Conservation (phyloP, 92 coral and sea anemone species). For the Hydrozoanthus gracilis region DNA sequence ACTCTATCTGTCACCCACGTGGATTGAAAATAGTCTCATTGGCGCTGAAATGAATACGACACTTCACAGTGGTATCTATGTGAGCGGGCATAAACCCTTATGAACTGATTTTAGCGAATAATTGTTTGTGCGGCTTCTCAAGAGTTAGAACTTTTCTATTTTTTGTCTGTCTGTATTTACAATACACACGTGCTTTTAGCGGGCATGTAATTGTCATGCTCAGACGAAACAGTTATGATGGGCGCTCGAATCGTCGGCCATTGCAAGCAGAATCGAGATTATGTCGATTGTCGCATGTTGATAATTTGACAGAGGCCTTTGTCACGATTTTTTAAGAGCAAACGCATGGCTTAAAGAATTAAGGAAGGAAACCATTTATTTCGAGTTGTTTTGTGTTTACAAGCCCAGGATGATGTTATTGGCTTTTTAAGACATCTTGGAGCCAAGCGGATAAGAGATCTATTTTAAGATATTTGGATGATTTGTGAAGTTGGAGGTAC, state of each 20-base stretch:
- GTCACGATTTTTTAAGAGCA: conserved; percentile 29
- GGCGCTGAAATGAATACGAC: conserved; percentile 53
- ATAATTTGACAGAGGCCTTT: conserved; percentile 7
- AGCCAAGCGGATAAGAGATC: conserved; percentile 47
- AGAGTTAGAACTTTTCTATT: conserved; percentile 2
- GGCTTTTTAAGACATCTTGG: conserved; percentile 44
- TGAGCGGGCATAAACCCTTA: conserved; percentile 34
- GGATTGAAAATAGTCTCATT: conserved; percentile 47
- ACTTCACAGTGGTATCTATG: conserved; percentile 45
- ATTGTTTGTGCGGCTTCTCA: conserved; percentile 46
- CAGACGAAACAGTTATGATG: neutral
- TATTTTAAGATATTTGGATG: conserved; percentile 17
- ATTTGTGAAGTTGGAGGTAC: conserved; percentile 29
- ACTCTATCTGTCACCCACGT: conserved; percentile 51
- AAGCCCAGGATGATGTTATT: conserved; percentile 41
- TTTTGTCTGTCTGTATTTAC: neutral
- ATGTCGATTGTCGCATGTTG: conserved; percentile 1
- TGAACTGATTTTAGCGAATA: conserved; percentile 42
- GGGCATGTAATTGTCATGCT: conserved; percentile 35
- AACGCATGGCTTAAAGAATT: conserved; percentile 48
- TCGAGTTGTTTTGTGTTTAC: conserved; percentile 47
- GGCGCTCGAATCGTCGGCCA: neutral
- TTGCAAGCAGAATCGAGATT: neutral
- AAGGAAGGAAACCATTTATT: conserved; percentile 53
- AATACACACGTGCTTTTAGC: conserved; percentile 12